These are phyloP conservation scores for Dusona sp. DNA, from an alignment of 2,888 invertebrate species.

Conservation along the genomic window DNA sequence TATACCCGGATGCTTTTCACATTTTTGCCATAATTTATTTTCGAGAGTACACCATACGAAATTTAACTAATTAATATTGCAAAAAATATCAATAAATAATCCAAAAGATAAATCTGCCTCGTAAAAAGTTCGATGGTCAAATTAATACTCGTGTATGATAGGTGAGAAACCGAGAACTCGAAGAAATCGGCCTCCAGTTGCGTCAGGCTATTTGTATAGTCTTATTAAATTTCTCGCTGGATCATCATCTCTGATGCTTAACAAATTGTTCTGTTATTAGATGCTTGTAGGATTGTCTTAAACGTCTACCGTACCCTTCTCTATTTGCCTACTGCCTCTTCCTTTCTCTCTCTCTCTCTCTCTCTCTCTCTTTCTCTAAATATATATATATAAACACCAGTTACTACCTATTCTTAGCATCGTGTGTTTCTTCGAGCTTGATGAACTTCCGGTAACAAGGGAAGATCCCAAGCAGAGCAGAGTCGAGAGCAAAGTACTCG, in stretches of 20 bases:
- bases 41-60: no score
- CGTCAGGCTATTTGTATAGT: conserved; percentile 24
- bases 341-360: background rate
- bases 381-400: background rate
- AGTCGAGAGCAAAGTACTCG: background rate
- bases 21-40: background rate
- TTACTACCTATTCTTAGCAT: conserved; percentile 56
- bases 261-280: conserved; percentile 28
- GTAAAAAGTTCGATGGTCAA: background rate
- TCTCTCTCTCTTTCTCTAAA: background rate
- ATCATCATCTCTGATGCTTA: conserved; percentile 26
- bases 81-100: background rate
- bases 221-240: conserved; percentile 15
- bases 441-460: conserved; percentile 51
- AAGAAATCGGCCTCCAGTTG: conserved; percentile 36
- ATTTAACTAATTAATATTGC: background rate
- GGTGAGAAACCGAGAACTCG: background rate
- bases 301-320: background rate
- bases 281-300: conserved; percentile 39
- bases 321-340: background rate
- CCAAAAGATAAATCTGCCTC: background rate
- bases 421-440: conserved; percentile 42
- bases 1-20: background rate
- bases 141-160: background rate
- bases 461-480: conserved; percentile 31